These are phyloP conservation scores for Monochamus alternatus DNA, from an alignment of 2,888 invertebrate species.

Conservation along the genomic window DNA sequence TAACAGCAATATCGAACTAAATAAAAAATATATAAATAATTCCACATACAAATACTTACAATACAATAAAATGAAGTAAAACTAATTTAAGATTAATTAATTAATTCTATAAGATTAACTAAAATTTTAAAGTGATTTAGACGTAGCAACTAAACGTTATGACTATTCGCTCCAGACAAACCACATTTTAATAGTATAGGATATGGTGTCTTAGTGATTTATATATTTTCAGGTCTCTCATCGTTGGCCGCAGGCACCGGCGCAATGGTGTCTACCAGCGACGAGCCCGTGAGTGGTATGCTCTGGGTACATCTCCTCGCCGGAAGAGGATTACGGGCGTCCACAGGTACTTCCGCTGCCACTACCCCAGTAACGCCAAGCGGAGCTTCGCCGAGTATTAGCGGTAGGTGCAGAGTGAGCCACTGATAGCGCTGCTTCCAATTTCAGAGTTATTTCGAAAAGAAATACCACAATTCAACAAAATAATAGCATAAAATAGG, in stretches of 20 bases:
- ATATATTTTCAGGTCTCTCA: conserved; percentile 67
- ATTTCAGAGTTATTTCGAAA: neutral
- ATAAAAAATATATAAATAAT: no score
- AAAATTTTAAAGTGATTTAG: no score
- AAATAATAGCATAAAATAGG: no score
- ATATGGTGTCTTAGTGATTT: neutral
- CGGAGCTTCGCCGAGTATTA: conserved; percentile 70
- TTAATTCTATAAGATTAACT: no score
- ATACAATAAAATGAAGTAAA: no score
- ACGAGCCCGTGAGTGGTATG: conserved; percentile 84
- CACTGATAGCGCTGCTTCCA: neutral
- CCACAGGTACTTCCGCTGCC: conserved; percentile 79
- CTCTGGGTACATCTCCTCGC: conserved; percentile 92
- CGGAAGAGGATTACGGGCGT: conserved; percentile 87
- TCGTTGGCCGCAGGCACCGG: conserved; percentile 65
- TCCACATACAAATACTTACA: no score
- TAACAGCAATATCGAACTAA: no score
- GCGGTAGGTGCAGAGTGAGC: conserved; percentile 55
- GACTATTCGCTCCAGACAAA: no score
- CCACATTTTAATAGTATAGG: neutral
- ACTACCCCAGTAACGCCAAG: conserved; percentile 80
- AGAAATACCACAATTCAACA: no score
- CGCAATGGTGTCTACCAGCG: conserved; percentile 70
- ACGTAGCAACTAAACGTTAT: no score
- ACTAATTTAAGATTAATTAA: no score